phyloP scores from a whole-genome alignment of 64 coral and sea anemone species.

The Porites australiensis region DNA sequence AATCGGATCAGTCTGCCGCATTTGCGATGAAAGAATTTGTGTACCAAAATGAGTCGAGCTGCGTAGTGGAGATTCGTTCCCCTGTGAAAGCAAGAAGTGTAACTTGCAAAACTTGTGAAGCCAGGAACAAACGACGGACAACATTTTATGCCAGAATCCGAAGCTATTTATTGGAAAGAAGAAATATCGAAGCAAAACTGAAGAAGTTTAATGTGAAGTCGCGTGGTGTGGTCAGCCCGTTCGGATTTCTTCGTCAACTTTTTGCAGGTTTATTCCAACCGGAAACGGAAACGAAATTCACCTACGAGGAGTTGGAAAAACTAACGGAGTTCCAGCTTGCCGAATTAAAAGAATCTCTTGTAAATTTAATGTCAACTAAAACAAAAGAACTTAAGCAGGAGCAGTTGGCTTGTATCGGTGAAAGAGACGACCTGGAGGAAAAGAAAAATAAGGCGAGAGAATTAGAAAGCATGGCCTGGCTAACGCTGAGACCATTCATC shows the following conservation, averaged over 20 bases:
- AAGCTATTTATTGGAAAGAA: background rate
- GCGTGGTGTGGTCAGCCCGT: background rate
- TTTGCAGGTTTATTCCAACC: conserved; percentile 1
- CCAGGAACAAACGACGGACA: background rate
- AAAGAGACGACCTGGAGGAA: background rate
- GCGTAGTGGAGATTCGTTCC: conserved; percentile 11
- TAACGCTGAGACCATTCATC: background rate
- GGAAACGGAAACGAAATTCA: conserved; percentile 17
- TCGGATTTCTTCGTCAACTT: conserved; percentile 33
- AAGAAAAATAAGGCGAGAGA: conserved; percentile 27
- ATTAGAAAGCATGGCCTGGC: conserved; percentile 2
- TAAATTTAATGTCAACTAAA: background rate
- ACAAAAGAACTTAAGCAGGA: background rate
- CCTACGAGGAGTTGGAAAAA: background rate
- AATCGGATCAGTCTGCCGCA: background rate
- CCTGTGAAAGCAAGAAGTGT: background rate
- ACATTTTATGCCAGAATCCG: conserved; percentile 8
- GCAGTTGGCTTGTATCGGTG: background rate
- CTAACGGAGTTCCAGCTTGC: background rate
- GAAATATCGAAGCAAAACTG: conserved; percentile 22
- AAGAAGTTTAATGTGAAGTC: conserved; percentile 24
- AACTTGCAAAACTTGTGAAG: conserved; percentile 26
- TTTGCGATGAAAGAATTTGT: background rate
- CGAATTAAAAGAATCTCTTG: background rate
- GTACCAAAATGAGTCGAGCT: background rate